Evolutionary conservation across 2,797 vertebrate genomes (phyloP), one percentile per base, ranked within the genome.

Genomic region (Schizothorax lantsangensis): DNA sequence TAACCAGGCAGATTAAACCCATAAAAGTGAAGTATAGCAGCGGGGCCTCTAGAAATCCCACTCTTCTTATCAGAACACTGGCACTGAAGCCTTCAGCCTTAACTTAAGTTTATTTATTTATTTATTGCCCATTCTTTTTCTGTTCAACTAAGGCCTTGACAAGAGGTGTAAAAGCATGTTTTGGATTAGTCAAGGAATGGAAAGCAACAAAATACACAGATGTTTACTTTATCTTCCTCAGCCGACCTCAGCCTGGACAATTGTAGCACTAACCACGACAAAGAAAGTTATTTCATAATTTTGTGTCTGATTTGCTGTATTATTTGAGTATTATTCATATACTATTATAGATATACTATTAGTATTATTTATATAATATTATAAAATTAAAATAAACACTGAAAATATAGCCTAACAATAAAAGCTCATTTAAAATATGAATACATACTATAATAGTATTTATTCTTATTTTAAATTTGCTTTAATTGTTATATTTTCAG

Each of bases 1-100:
- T 88, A 86, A 85, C 71, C 92, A 93, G 88, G 19, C 33, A 36
- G 64, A 80, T 17, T 36, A 19, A 62, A 59, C 10, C 64, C 45
- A 79, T 85, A 71, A 85, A 79, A 47, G 38, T 71, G 36, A 45
- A 30, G 62, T 45, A 77, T 26, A 69, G 14, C 19, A 38, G 21
- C 4, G 4, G n/a, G 15, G 6, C 30, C 45, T 69, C 23, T 54
- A n/a, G n/a, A 85, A 71, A 40, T 36, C 80, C 30, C 38, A 54
- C 6, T 81, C 11, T 74, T 74, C n/a, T 12, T 26, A 45, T 43
- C 72, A 84, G 36, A 59, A 59, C 57, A 84, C 73, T 26, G 59
- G 43, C 21, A 69, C 45, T 47, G 11, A 40, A 52, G n/a, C 11
- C 40, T 64, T 26, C 26, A 57, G n/a, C 15, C 36, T 79, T 57